Percentiles rank a stretch among this genome's conserved stretches.
Conservation (phyloP, 2,888 invertebrate genomes). For the Latrodectus hesperus region DNA sequence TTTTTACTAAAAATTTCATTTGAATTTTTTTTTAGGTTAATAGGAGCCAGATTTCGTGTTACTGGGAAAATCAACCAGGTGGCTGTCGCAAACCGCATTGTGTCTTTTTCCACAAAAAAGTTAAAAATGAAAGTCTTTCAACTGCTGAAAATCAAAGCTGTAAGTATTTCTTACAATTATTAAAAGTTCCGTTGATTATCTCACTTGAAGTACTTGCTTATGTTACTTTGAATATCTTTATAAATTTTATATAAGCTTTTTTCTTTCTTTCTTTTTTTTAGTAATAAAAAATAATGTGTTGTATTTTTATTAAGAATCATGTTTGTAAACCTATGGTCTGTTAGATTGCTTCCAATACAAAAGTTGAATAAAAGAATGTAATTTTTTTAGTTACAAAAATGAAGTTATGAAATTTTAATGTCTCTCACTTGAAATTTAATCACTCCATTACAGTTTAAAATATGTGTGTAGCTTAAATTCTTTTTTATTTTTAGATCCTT, state of each 20-base stretch:
- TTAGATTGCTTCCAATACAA: too few relatives aligned
- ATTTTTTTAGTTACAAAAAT: too few relatives aligned
- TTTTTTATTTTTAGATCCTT: too few relatives aligned
- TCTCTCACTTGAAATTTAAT: too few relatives aligned
- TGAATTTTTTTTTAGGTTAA: slow-evolving; percentile 81
- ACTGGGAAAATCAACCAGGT: slow-evolving; percentile 89
- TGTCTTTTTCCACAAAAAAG: slow-evolving; percentile 83
- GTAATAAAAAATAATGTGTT: slow-evolving; percentile 10
- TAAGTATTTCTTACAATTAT: slow-evolving; percentile 13
- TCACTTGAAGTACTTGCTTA: not conserved
- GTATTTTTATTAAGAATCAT: too few relatives aligned
- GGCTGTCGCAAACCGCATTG: slow-evolving; percentile 91
- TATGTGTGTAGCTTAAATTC: too few relatives aligned
- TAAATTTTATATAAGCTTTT: not conserved
- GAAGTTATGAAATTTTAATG: too few relatives aligned
- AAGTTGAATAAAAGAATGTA: too few relatives aligned
- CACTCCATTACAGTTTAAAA: too few relatives aligned
- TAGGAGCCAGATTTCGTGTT: slow-evolving; percentile 87
- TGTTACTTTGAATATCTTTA: not conserved
- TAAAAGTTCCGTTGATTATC: not conserved
- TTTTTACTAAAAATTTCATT: not conserved
- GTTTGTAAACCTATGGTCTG: too few relatives aligned
- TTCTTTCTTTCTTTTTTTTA: slow-evolving; percentile 4
- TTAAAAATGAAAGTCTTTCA: slow-evolving; percentile 57
- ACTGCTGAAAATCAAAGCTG: slow-evolving; percentile 17